Evolutionary conservation across 2,113 vertebrate species (phyloP).

Genomic region (Barnardius zonarius): DNA sequence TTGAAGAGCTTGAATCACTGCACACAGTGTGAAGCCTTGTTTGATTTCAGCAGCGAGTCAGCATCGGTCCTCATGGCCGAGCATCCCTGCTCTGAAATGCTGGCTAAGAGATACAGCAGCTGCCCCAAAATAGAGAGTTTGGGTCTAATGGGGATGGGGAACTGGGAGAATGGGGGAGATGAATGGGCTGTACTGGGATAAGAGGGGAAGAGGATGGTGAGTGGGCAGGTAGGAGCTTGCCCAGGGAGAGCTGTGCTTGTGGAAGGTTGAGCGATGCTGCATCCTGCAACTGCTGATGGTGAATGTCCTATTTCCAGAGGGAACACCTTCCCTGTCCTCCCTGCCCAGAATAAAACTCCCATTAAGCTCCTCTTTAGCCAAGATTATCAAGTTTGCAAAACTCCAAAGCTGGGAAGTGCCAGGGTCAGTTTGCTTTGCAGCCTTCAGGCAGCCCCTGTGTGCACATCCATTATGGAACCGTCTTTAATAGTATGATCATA

Average conservation of each 20-base stretch:
- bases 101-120: background rate
- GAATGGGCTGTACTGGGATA: background rate
- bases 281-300: background rate
- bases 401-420: background rate
- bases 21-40: background rate
- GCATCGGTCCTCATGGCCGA: background rate
- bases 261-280: background rate
- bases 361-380: background rate
- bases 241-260: background rate
- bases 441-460: slow-evolving; percentile 2
- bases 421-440: slow-evolving; percentile 13
- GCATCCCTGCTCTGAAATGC: background rate
- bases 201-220: background rate
- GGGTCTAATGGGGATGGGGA: background rate
- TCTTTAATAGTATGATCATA: background rate
- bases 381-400: background rate
- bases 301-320: background rate
- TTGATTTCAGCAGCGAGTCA: background rate
- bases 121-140: accelerated
- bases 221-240: background rate
- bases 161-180: background rate
- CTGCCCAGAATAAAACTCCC: background rate
- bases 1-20: background rate
- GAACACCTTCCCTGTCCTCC: background rate
- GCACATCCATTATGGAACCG: background rate